phyloP scores from a whole-genome alignment of 2,888 invertebrate species.

The Chironomus tentans region DNA sequence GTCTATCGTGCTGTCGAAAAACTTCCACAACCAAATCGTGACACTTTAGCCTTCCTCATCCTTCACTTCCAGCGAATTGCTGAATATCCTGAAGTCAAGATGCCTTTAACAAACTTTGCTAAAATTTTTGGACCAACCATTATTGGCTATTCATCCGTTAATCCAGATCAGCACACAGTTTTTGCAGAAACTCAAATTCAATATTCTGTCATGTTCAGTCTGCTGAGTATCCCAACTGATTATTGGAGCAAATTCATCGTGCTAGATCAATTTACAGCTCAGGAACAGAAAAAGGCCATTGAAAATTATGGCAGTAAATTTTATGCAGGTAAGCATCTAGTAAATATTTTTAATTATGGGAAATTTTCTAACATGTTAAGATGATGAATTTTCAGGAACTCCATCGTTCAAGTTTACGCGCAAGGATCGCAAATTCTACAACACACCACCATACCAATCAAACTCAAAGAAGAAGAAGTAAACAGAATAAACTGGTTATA shows the following conservation, averaged over 20 bases:
- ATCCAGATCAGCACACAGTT: constrained; percentile 62
- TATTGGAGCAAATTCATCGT: constrained; percentile 68
- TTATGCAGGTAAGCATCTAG: not conserved
- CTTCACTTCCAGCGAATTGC: constrained; percentile 85
- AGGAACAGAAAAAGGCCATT: not conserved
- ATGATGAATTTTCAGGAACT: constrained; percentile 35
- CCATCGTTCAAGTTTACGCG: constrained; percentile 36
- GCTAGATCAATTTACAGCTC: constrained; percentile 35
- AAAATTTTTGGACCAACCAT: constrained; percentile 91
- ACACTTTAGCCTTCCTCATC: constrained; percentile 87
- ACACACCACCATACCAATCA: constrained; percentile 24
- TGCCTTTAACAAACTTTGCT: constrained; percentile 82
- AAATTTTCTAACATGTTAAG: not conserved
- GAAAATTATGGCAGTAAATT: constrained; percentile 32
- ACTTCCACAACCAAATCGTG: constrained; percentile 86
- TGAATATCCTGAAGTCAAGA: constrained; percentile 74
- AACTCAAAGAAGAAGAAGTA: constrained; percentile 7
- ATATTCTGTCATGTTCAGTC: constrained; percentile 57
- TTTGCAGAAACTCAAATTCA: constrained; percentile 71
- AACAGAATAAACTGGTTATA: not conserved
- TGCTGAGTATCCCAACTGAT: constrained; percentile 60
- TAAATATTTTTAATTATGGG: too few relatives aligned
- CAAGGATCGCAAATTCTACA: constrained; percentile 28
- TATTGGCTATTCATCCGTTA: constrained; percentile 74
- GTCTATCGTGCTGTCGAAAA: constrained; percentile 69